Base-by-base conservation (phyloP, 1,140 invertebrate species). In the Bombus huntii region DNA sequence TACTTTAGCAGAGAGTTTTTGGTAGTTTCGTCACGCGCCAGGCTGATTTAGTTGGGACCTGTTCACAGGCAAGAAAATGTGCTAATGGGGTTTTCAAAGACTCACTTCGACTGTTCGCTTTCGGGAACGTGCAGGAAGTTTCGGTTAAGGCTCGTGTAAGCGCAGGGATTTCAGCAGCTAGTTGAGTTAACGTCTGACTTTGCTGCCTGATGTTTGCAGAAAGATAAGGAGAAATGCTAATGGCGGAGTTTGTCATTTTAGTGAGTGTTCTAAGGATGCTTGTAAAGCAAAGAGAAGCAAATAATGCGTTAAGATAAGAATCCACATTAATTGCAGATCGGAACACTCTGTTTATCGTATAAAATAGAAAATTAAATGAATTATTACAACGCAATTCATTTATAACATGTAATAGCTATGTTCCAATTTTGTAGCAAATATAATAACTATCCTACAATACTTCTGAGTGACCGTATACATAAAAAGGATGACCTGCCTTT, bases 1-100 rank as follows among this genome's bases (percentile, higher is more conserved):
- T 9, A 25, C 5, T 5, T 3, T 9, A 5, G 5, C 4, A 28
- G 6, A 2, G 47, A 25, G 12, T 81, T 73, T 81, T 62, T 18
- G 53, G 53, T 13, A 81, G n/a, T 74, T 62, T 22, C 53, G 80
- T 81, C 80, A 74, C 70, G 70, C 39, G 70, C 44, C 80, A 44
- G 25, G 31, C 39, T 81, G 70, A 81, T 81, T 81, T 44, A 34
- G 37, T 62, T 62, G n/a, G n/a, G 28, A 44, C 39, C 53, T 44
- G 18, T 37, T 28, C 12, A 28, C n/a, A n/a, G 25, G 15, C 8
- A 79, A 42, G 77, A 79, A 79, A 68, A 66, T 53, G 65, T 28
- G 65, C 22, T 70, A 70, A 79, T 79, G 31, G 44, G 13, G 65
- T 39, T 80, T 47, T 68, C 59, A 78, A 62, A n/a, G 62, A 66